These are phyloP conservation scores for Orientallactaga sibirica DNA, from an alignment of 2,797 vertebrate species.

Conservation along the genomic window DNA sequence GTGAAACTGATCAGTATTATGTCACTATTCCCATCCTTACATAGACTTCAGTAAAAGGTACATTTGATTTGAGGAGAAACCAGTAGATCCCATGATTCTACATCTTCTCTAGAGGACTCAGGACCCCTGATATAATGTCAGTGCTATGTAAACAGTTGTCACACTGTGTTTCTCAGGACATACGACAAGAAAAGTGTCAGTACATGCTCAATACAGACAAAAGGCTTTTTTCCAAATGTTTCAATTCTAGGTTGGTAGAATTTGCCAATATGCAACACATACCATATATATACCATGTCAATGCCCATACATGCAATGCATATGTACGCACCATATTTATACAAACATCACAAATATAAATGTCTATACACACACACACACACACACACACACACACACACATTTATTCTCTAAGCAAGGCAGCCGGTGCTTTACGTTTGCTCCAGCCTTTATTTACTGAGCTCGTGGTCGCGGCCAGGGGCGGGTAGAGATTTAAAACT, in stretches of 20 bases:
- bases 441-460: not conserved
- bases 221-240: not conserved
- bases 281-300: not conserved
- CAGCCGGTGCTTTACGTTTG: not conserved
- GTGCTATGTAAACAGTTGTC: too few species aligned
- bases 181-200: not conserved
- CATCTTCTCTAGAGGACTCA: not conserved
- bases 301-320: too few species aligned
- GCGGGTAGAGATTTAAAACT: not conserved
- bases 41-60: not conserved
- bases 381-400: too few species aligned
- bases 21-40: not conserved
- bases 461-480: not conserved
- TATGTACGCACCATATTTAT: too few species aligned
- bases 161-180: not conserved
- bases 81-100: not conserved
- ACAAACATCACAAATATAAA: too few species aligned
- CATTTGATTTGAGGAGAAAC: not conserved
- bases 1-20: not conserved
- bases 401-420: not conserved
- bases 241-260: not conserved
- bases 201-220: not conserved
- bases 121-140: too few species aligned
- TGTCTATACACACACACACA: accelerated
- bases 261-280: not conserved